Percentiles rank a stretch among this genome's conserved stretches.
phyloP scores from a whole-genome alignment of 2,113 vertebrate species.

The Leuciscus idus region DNA sequence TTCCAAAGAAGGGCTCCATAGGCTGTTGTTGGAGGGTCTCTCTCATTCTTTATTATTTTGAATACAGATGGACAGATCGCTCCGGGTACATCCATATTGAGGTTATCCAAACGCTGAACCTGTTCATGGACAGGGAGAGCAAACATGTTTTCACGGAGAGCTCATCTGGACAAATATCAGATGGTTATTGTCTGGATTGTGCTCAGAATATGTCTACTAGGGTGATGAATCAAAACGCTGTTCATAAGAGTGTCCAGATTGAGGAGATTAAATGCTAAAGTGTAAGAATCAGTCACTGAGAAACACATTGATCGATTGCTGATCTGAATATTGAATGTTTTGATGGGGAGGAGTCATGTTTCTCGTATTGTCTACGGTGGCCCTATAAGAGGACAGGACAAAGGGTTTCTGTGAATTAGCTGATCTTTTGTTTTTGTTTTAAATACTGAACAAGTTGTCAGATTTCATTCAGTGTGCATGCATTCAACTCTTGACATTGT shows the following conservation, averaged over 20 bases:
- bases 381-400: not conserved
- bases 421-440: not conserved
- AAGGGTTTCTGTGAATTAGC: not conserved
- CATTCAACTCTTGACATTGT: not conserved
- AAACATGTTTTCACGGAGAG: constrained; percentile 16
- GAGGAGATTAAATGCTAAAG: constrained; percentile 1
- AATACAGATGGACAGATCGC: constrained; percentile 1
- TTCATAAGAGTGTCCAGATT: not conserved
- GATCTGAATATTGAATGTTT: constrained; percentile 14
- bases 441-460: not conserved
- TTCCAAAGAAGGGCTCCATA: constrained; percentile 67
- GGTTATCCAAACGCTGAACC: constrained; percentile 12
- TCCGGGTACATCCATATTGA: not conserved
- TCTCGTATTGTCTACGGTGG: not conserved
- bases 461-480: not conserved
- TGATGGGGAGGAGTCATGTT: not conserved
- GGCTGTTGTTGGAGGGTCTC: constrained; percentile 54
- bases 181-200: not conserved
- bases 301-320: not conserved
- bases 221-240: not conserved
- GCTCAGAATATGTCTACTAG: not conserved
- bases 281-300: not conserved
- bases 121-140: constrained; percentile 26
- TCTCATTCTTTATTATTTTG: constrained; percentile 46
- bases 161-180: not conserved